A percentile compares a stretch with the other conserved stretches of the same genome.
Evolutionary conservation across 1,140 invertebrate genomes (phyloP).

Genomic region (Pollicipes pollicipes): DNA sequence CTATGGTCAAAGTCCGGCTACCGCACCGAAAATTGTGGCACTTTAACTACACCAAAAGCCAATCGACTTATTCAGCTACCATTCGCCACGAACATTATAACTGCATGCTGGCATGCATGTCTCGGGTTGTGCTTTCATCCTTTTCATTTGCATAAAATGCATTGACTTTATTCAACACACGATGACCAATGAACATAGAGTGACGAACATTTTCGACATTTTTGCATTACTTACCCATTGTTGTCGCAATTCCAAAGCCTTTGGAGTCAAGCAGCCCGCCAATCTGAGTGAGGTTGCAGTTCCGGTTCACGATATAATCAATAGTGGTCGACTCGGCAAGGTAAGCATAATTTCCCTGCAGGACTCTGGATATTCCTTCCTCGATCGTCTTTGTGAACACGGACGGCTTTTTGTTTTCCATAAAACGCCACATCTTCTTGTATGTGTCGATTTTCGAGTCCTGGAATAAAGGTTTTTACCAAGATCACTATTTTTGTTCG

Average conservation of each 20-base stretch:
- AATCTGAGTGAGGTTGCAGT: slow-evolving; percentile 87
- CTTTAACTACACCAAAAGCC: too few relatives aligned
- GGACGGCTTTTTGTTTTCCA: slow-evolving; percentile 51
- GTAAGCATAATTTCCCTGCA: slow-evolving; percentile 69
- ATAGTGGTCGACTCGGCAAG: slow-evolving; percentile 88
- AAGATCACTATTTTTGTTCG: slow-evolving; percentile 13
- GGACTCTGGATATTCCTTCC: slow-evolving; percentile 58
- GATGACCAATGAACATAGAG: too few relatives aligned
- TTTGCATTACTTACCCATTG: slow-evolving; percentile 42
- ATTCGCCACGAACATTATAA: too few relatives aligned
- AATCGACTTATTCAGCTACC: too few relatives aligned
- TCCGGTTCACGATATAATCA: slow-evolving; percentile 68
- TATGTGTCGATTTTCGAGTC: slow-evolving; percentile 68
- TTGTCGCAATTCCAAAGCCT: slow-evolving; percentile 73
- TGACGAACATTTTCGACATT: too few relatives aligned
- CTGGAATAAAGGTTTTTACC: slow-evolving; percentile 24
- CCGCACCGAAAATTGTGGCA: too few relatives aligned
- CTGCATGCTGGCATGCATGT: too few relatives aligned
- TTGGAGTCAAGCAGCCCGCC: slow-evolving; percentile 80
- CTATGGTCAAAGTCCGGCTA: too few relatives aligned
- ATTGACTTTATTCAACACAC: too few relatives aligned
- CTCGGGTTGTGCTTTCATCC: too few relatives aligned
- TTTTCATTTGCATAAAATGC: too few relatives aligned
- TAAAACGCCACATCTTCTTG: slow-evolving; percentile 72
- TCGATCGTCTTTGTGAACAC: slow-evolving; percentile 47